Base-by-base conservation (phyloP, 2,797 vertebrate genomes). In the Acropternis orthonyx region DNA sequence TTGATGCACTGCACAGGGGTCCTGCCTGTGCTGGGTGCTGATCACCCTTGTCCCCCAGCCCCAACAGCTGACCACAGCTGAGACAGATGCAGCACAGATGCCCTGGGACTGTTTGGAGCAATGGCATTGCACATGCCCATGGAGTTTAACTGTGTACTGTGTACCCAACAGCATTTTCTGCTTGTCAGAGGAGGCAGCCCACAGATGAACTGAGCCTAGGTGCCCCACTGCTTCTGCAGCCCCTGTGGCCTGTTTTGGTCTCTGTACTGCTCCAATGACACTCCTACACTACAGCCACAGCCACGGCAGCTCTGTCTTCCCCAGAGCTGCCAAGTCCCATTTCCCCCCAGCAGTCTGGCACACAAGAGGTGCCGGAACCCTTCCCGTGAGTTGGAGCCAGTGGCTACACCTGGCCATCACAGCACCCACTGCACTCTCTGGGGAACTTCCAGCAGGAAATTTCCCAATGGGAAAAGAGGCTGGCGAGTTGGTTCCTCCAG, bases 1-100 rank as follows among this genome's bases (percentile, higher is more conserved):
- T 44, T 4, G 7, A 30, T 7, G 12, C 10, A 5, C 20, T 69
- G n/a, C 39, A 8, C 1, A 1, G 21, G 20, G 6, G 3, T 8
- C 28, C 39, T 28, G 3, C 2, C 37, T 32, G 3, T 14, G 24
- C 37, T 43, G 52, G 24, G 17, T 37, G 17, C n/a, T 36, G 39
- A 30, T 74, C n/a, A 41, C 14, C 24, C 21, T 32, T 67, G 13
- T 43, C 4, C 5, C 7, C 19, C 44, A 39, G 14, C 36, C 18
- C 3, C 3, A 11, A 2, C 1, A 3, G 15, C 52, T 27, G 48
- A 77, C n/a, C 69, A 37, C 8, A 14, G 37, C 77, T 58, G 69
- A 59, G 12, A 22, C 1, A 8, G 44, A 21, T 23, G n/a, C 49
- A 61, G 66, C 66, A 41, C 34, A 51, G 59, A 5, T 63, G 23